Evolutionary conservation across 2,797 vertebrate genomes (phyloP).

Genomic region (Pteronotus mesoamericanus): DNA sequence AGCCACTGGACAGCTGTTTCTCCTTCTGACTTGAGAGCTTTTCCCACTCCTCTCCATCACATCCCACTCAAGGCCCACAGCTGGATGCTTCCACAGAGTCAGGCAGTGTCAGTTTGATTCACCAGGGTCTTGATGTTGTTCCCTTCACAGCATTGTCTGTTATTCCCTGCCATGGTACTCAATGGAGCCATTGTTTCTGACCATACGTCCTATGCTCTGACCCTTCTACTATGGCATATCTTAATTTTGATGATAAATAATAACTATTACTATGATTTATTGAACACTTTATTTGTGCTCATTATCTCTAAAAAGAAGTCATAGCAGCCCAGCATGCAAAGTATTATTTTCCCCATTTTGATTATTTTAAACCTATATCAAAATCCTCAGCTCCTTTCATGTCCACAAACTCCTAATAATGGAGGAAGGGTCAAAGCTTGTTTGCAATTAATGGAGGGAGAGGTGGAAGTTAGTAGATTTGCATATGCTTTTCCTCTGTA

Average conservation of each 20-base stretch:
- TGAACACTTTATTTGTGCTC: neutral
- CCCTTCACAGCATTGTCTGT: neutral
- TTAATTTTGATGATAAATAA: conserved; percentile 45
- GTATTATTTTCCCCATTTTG: neutral
- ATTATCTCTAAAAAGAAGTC: neutral
- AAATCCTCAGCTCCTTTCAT: neutral
- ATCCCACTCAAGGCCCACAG: neutral
- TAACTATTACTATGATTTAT: conserved; percentile 9
- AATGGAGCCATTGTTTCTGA: neutral
- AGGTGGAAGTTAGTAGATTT: neutral
- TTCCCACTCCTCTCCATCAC: neutral
- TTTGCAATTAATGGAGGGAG: neutral
- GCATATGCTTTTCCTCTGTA: neutral
- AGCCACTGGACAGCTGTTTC: neutral
- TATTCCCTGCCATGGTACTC: neutral
- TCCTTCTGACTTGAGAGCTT: neutral
- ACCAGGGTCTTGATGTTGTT: neutral
- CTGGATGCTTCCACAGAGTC: neutral
- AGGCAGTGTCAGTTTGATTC: neutral
- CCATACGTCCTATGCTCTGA: neutral
- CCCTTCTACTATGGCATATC: neutral
- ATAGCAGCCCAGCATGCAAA: neutral
- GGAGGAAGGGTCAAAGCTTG: neutral
- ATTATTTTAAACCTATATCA: conserved; percentile 1
- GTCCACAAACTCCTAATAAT: neutral